phyloP scores from a whole-genome alignment of 2,888 invertebrate genomes.

The Hedychridium roseum region DNA sequence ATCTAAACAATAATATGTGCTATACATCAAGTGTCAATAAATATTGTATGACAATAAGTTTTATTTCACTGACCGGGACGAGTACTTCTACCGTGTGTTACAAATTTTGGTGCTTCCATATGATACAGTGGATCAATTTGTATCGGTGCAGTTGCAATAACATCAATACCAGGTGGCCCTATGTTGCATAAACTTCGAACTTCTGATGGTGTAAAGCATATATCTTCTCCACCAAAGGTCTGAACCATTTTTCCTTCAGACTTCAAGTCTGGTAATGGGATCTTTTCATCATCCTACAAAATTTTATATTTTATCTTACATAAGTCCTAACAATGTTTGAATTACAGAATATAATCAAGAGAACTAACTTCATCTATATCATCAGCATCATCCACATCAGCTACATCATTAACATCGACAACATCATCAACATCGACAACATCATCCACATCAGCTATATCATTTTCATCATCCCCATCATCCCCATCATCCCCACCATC shows the following conservation, averaged over 20 bases:
- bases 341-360: not conserved
- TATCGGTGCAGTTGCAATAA: constrained; percentile 32
- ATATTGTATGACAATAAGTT: constrained; percentile 6
- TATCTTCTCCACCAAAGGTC: constrained; percentile 19
- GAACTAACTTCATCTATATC: not conserved
- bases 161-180: constrained; percentile 24
- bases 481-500: too few species aligned
- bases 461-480: constrained; percentile 12
- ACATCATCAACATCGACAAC: not conserved
- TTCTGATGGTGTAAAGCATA: constrained; percentile 30
- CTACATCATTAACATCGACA: not conserved
- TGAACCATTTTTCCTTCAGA: constrained; percentile 11
- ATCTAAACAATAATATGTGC: constrained; percentile 12
- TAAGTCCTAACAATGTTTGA: not conserved
- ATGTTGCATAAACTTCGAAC: constrained; percentile 1
- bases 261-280: constrained; percentile 3
- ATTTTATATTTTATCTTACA: constrained; percentile 1
- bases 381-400: not conserved
- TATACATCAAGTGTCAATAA: not conserved
- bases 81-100: constrained; percentile 11
- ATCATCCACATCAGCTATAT: not conserved
- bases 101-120: constrained; percentile 23
- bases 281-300: constrained; percentile 1
- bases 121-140: constrained; percentile 25
- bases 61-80: not conserved